Evolutionary conservation across 92 coral and sea anemone genomes (phyloP), one percentile per base, ranked within the genome.

Genomic region (Ricordea florida): DNA sequence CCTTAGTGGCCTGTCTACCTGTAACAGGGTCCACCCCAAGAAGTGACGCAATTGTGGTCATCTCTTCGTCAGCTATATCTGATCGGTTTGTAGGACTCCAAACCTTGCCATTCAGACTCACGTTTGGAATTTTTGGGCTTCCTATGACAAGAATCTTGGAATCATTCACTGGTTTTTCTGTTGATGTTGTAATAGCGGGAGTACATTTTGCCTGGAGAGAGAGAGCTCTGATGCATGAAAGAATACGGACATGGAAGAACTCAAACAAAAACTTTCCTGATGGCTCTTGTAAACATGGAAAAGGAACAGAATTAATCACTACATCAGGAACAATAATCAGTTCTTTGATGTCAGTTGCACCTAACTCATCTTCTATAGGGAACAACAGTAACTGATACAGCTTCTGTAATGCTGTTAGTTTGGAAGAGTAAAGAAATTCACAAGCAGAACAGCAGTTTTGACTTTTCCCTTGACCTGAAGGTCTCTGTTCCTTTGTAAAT

Each of bases 1-100:
- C 86, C 55, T 89, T 91, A 31, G 97, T 83, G 31, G 97, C 97
- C 38, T 61, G 88, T 58, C 41, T 48, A 68, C 93, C 97, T 20
- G 69, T 65, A 31, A 91, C 65, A 13, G 93, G 93, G 35, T 78
- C 88, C 37, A 79, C 90, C 14, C 97, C 97, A 13, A 91, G 55
- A 18, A 91, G 72, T 13, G 90, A 66, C 9, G 97, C 90, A 55
- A 91, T 41, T 11, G 88, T 66, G 15, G 79, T 87, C 42, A 91
- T 63, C 29, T 91, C 97, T 43, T 84, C 78, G 53, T 91, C 97
- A 7, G 97, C 88, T 48, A 91, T 60, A 61, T 67, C 41, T 41
- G 88, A 82, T 36, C 84, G 73, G 23, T 69, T 55, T 3, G 44
- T 58, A 48, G 97, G 90, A 32, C 62, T 66, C 97, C 97, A 91